Conservation (phyloP, 2,113 vertebrate genomes). For the Centropristis striata region DNA sequence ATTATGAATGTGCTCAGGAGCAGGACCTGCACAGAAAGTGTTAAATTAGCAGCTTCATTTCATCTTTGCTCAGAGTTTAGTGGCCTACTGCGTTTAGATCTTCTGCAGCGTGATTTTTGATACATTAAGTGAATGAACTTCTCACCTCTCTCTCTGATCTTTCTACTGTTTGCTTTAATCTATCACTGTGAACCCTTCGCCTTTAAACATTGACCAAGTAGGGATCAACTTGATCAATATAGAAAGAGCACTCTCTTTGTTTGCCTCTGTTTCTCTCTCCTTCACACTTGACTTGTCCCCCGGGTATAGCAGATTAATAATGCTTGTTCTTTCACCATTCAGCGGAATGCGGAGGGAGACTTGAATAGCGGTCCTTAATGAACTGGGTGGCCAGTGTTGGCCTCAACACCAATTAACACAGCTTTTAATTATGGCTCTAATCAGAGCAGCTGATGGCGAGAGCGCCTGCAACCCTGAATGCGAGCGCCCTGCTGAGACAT, state of each 20-base stretch:
- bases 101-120: slow-evolving; percentile 5
- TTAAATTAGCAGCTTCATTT: not conserved
- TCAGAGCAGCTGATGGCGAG: slow-evolving; percentile 90
- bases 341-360: slow-evolving; percentile 57
- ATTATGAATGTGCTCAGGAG: too few relatives aligned
- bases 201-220: slow-evolving; percentile 61
- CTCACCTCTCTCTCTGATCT: slow-evolving; percentile 35
- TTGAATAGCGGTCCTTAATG: slow-evolving; percentile 88
- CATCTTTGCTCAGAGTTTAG: not conserved
- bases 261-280: slow-evolving; percentile 74
- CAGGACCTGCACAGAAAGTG: not conserved
- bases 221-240: slow-evolving; percentile 66
- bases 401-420: slow-evolving; percentile 95
- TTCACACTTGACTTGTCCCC: slow-evolving; percentile 87
- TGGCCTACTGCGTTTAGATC: not conserved
- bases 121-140: slow-evolving; percentile 24
- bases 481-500: slow-evolving; percentile 72
- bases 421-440: slow-evolving; percentile 97
- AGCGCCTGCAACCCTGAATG: slow-evolving; percentile 79
- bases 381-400: slow-evolving; percentile 88
- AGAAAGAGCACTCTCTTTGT: slow-evolving; percentile 46
- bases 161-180: slow-evolving; percentile 35
- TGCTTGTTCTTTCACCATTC: slow-evolving; percentile 86
- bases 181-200: slow-evolving; percentile 50
- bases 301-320: slow-evolving; percentile 86